A percentile compares a stretch with the other conserved stretches of the same genome.
Conservation (phyloP, 35 echinoderm and acorn worm species). For the Lytechinus pictus region DNA sequence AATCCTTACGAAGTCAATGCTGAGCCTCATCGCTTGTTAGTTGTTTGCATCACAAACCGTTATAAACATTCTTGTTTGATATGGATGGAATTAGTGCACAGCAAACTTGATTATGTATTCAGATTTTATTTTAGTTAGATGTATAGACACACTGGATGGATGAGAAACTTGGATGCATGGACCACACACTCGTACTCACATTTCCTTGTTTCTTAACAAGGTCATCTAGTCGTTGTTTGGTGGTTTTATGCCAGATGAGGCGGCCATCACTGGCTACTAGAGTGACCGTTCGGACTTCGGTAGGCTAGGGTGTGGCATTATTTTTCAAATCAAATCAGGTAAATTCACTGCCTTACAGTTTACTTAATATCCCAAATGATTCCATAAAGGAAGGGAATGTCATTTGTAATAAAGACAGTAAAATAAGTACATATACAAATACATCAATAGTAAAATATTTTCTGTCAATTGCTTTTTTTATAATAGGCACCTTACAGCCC, state of each 20-base stretch:
- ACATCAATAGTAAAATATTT: too few species aligned
- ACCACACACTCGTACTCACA: slow-evolving; percentile 79
- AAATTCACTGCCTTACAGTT: neutral
- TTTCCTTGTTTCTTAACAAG: slow-evolving; percentile 90
- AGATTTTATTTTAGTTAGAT: neutral
- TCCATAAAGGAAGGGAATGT: neutral
- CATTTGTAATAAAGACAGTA: too few species aligned
- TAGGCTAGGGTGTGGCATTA: slow-evolving; percentile 72
- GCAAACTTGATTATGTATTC: neutral
- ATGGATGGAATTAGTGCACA: slow-evolving; percentile 18
- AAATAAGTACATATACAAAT: too few species aligned
- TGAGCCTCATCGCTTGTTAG: neutral
- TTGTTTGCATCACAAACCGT: neutral
- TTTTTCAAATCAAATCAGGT: slow-evolving; percentile 20
- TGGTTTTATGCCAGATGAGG: slow-evolving; percentile 95
- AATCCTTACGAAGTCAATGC: neutral
- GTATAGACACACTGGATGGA: slow-evolving; percentile 9
- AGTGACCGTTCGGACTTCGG: slow-evolving; percentile 79
- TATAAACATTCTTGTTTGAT: neutral
- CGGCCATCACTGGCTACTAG: slow-evolving; percentile 98
- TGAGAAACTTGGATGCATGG: neutral
- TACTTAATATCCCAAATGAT: neutral
- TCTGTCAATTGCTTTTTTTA: too few species aligned
- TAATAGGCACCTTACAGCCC: too few species aligned
- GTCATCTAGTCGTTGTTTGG: slow-evolving; percentile 97